Conservation (phyloP, 2,888 invertebrate species). For the Rhagophthalmus giganteus region DNA sequence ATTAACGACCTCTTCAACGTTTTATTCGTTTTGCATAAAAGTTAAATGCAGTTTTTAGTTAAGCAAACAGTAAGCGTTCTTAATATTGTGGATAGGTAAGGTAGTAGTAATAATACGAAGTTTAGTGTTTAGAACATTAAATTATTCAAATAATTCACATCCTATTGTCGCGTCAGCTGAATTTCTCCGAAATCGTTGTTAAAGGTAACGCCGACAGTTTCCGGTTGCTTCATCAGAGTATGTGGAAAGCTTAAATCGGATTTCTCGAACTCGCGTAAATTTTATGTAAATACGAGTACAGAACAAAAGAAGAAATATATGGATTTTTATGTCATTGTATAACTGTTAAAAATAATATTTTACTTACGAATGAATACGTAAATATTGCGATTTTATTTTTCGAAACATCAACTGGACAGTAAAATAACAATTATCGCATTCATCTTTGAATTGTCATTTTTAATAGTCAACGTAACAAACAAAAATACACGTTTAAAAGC, state of each 20-base stretch:
- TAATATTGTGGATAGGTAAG: too few relatives aligned
- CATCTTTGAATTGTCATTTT: too few relatives aligned
- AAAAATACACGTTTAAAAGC: too few relatives aligned
- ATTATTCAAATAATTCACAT: slow-evolving; percentile 13
- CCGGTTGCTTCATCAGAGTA: slow-evolving; percentile 23
- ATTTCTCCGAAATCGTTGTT: slow-evolving; percentile 11
- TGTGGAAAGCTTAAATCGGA: slow-evolving; percentile 19
- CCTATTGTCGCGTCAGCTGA: slow-evolving; percentile 9
- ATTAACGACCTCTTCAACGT: too few relatives aligned
- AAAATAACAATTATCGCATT: too few relatives aligned
- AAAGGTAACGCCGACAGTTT: slow-evolving; percentile 16
- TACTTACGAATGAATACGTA: too few relatives aligned
- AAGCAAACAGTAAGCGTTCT: too few relatives aligned
- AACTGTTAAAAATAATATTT: not conserved
- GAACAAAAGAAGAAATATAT: slow-evolving; percentile 3
- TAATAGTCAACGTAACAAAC: too few relatives aligned
- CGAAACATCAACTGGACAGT: too few relatives aligned
- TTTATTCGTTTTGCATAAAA: not conserved
- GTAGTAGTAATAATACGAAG: not conserved
- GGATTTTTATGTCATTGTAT: not conserved
- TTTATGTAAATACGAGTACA: slow-evolving; percentile 18
- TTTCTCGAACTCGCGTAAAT: slow-evolving; percentile 22
- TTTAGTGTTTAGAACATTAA: not conserved
- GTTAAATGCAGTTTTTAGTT: not conserved
- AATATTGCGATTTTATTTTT: too few relatives aligned